Evolutionary conservation across 1,140 invertebrate species (phyloP).

Genomic region (Procambarus virginalis): DNA sequence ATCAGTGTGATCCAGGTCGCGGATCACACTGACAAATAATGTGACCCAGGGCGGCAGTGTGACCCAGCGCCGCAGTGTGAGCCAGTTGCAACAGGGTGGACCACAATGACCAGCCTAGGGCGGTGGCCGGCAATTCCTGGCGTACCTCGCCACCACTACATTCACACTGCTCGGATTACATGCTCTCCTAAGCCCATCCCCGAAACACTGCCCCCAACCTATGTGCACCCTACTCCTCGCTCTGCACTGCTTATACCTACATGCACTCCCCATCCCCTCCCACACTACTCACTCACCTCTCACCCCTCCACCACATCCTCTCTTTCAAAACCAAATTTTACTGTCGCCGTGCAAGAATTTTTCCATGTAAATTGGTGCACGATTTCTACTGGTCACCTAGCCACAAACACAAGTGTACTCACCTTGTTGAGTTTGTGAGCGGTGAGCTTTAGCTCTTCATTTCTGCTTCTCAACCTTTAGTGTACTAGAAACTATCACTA

Average conservation of each 20-base stretch:
- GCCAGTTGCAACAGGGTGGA: neutral
- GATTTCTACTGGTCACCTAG: neutral
- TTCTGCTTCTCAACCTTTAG: too few relatives aligned
- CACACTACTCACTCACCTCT: constrained; percentile 4
- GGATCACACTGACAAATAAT: too few relatives aligned
- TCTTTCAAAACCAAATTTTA: neutral
- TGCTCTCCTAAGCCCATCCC: neutral
- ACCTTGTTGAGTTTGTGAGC: too few relatives aligned
- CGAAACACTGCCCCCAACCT: neutral
- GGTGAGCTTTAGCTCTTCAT: too few relatives aligned
- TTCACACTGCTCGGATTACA: neutral
- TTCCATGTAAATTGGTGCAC: neutral
- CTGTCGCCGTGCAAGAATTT: neutral
- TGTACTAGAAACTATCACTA: too few relatives aligned
- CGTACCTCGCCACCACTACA: neutral
- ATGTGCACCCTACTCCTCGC: neutral
- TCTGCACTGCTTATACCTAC: neutral
- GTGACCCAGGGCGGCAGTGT: too few relatives aligned
- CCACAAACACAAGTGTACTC: too few relatives aligned
- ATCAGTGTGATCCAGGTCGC: too few relatives aligned
- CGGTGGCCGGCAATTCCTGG: neutral
- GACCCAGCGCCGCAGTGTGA: too few relatives aligned
- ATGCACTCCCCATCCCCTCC: neutral
- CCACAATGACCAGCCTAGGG: constrained; percentile 1
- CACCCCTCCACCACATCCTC: neutral